phyloP scores from a whole-genome alignment of 1,140 invertebrate species.

The Dermatophagoides farinae region DNA sequence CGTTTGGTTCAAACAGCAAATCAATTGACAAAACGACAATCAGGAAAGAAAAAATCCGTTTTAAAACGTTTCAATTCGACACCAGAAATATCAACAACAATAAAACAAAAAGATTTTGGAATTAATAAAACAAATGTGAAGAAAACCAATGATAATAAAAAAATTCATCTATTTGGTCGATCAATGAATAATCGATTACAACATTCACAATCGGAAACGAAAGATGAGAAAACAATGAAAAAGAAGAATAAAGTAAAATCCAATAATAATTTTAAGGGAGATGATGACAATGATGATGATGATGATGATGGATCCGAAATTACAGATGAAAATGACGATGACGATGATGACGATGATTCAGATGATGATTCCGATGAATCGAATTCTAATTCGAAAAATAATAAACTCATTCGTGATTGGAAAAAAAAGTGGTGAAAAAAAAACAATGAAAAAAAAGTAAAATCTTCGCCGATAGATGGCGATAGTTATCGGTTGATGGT shows the following conservation, averaged over 20 bases:
- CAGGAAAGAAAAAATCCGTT: background rate
- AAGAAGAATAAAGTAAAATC: background rate
- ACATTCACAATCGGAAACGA: background rate
- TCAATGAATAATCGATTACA: background rate
- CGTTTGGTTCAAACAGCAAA: background rate
- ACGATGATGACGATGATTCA: background rate
- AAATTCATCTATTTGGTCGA: background rate
- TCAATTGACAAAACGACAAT: background rate
- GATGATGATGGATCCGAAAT: no score
- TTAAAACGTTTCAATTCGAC: slow-evolving; percentile 6
- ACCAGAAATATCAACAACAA: background rate
- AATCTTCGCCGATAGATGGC: no score
- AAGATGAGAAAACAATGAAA: background rate
- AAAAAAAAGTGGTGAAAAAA: no score
- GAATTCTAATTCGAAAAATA: no score
- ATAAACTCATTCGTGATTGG: no score
- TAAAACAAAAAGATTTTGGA: background rate
- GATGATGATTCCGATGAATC: background rate
- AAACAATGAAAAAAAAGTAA: no score
- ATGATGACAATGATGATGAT: background rate
- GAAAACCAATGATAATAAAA: background rate
- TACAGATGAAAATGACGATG: background rate
- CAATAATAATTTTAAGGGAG: background rate
- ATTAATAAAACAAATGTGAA: background rate
- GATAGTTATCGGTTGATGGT: no score